Evolutionary conservation across 2,888 invertebrate species (phyloP).

Genomic region (Meiosimyza decipiens): DNA sequence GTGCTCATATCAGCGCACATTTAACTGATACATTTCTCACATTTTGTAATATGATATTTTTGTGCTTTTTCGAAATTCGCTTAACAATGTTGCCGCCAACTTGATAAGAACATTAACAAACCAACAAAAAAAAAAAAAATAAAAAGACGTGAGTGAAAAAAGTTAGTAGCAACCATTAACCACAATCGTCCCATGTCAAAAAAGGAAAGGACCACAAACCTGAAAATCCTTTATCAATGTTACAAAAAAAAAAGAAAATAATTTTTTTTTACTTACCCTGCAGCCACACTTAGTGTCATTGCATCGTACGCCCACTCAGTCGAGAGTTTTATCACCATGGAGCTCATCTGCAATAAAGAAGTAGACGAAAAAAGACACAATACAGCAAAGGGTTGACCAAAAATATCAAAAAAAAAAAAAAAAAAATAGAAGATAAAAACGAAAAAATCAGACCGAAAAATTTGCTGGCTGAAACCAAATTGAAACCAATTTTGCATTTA

Average conservation of each 20-base stretch:
- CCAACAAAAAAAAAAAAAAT: neutral
- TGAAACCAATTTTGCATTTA: conserved; percentile 44
- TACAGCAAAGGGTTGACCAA: neutral
- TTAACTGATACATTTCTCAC: too few species aligned
- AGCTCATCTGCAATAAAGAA: neutral
- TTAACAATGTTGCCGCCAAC: conserved; percentile 1
- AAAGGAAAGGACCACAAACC: too few species aligned
- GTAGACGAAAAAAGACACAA: neutral
- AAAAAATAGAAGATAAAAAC: neutral
- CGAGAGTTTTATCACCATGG: neutral
- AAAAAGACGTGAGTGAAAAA: neutral
- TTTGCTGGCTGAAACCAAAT: conserved; percentile 22
- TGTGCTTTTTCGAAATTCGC: neutral
- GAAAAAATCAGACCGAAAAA: neutral
- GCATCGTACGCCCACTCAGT: too few species aligned
- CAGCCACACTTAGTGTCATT: too few species aligned
- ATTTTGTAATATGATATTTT: too few species aligned
- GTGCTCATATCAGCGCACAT: too few species aligned
- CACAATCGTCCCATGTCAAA: neutral
- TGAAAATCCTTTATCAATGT: neutral
- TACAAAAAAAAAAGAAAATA: neutral
- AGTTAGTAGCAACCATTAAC: conserved; percentile 1
- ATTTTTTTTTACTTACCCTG: too few species aligned
- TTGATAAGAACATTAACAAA: neutral
- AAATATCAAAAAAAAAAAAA: neutral